Conservation (phyloP, 2,888 invertebrate genomes). For the Trichogramma evanescens region DNA sequence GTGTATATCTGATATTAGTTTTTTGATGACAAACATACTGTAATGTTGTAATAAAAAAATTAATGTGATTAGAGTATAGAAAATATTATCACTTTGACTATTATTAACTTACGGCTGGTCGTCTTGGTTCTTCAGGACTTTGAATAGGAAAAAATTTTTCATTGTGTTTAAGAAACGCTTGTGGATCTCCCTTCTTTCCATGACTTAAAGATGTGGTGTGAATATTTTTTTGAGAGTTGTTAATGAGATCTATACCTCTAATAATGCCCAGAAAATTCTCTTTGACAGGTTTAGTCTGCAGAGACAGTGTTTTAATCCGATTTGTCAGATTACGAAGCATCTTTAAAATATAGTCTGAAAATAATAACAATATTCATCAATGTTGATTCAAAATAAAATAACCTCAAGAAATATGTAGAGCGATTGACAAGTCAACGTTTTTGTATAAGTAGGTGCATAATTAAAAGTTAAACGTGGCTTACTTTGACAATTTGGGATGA, state of each 20-base stretch:
- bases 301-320: constrained; percentile 1
- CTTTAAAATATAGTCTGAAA: constrained; percentile 1
- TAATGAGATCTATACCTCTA: too few relatives aligned
- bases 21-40: constrained; percentile 85
- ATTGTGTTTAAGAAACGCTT: constrained; percentile 61
- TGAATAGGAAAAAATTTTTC: constrained; percentile 75
- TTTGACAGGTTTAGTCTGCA: constrained; percentile 3
- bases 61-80: not conserved
- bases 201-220: constrained; percentile 22
- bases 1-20: constrained; percentile 80
- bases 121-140: constrained; percentile 60
- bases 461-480: too few relatives aligned
- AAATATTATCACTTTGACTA: not conserved
- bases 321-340: constrained; percentile 10
- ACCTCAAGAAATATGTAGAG: too few relatives aligned
- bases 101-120: constrained; percentile 70
- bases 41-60: constrained; percentile 1
- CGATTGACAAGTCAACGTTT: too few relatives aligned
- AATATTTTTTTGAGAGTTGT: constrained; percentile 14
- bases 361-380: not conserved
- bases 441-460: too few relatives aligned
- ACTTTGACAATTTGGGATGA: too few relatives aligned
- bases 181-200: accelerated
- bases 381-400: not conserved
- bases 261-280: not conserved